Percentiles rank a stretch among this genome's conserved stretches.
phyloP scores from a whole-genome alignment of 2,113 vertebrate species.

The Hemiprocne comata region DNA sequence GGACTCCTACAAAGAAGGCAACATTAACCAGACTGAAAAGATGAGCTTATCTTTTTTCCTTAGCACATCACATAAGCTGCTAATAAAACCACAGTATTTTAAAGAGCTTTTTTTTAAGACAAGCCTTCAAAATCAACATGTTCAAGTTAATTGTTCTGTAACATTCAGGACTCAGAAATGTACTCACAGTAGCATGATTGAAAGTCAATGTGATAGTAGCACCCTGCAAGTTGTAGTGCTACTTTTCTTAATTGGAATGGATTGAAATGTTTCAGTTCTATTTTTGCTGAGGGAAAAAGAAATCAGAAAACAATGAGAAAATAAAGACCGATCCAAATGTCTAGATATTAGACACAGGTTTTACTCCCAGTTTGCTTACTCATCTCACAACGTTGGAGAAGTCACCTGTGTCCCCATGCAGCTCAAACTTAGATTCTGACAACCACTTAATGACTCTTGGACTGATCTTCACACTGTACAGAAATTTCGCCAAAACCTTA shows the following conservation, averaged over 20 bases:
- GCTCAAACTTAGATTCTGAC: background rate
- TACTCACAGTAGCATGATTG: background rate
- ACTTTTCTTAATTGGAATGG: slow-evolving; percentile 12
- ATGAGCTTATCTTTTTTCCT: background rate
- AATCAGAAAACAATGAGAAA: background rate
- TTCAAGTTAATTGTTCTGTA: background rate
- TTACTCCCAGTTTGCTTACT: background rate
- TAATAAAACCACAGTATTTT: background rate
- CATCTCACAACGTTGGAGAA: background rate
- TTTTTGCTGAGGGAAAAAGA: background rate
- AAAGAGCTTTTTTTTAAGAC: background rate
- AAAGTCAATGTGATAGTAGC: background rate
- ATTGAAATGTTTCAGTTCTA: background rate
- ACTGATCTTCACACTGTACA: background rate
- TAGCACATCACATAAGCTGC: background rate
- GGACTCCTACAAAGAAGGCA: background rate
- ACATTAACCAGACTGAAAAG: background rate
- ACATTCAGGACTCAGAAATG: background rate
- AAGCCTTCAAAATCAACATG: background rate
- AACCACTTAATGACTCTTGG: background rate
- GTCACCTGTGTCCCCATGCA: background rate
- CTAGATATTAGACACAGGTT: background rate
- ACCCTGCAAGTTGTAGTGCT: background rate
- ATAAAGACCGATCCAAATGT: background rate
- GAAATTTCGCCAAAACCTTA: background rate